Evolutionary conservation across 2,113 vertebrate genomes (phyloP).

Genomic region (Cavia aperea): DNA sequence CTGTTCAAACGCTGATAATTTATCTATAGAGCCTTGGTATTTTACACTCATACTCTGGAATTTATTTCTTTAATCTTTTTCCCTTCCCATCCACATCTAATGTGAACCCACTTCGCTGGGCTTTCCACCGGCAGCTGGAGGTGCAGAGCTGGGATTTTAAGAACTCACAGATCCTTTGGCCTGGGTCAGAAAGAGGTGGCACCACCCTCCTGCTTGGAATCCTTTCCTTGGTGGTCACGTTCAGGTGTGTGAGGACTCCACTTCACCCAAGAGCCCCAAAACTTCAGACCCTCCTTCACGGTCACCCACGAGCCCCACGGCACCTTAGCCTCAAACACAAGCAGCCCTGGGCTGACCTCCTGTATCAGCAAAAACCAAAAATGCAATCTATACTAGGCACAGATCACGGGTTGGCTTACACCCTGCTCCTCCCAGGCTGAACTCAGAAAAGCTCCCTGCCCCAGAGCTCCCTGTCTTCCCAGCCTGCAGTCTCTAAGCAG

Average conservation of each 20-base stretch:
- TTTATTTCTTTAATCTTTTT: constrained; percentile 13
- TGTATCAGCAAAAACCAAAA: not conserved
- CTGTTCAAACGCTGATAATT: not conserved
- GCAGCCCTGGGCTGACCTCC: not conserved
- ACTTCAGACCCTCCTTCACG: not conserved
- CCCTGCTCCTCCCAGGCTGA: not conserved
- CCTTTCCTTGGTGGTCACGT: not conserved
- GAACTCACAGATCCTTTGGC: not conserved
- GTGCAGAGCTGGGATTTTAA: not conserved
- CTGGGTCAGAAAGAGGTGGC: not conserved
- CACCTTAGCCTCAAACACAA: not conserved
- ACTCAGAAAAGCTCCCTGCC: not conserved
- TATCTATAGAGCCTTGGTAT: not conserved
- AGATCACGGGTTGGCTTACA: not conserved
- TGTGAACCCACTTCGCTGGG: not conserved
- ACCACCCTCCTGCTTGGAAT: fast-evolving
- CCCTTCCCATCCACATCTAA: not conserved
- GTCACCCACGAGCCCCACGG: not conserved
- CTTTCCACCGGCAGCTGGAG: not conserved
- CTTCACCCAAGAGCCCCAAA: not conserved
- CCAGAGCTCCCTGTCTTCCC: not conserved
- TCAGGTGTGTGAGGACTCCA: not conserved
- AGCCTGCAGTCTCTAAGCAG: not conserved
- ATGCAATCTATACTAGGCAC: not conserved
- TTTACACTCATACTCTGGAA: not conserved